Evolutionary conservation across 2,113 vertebrate genomes (phyloP), one percentile per base, ranked within the genome.

Genomic region (Gopherus evgoodei): DNA sequence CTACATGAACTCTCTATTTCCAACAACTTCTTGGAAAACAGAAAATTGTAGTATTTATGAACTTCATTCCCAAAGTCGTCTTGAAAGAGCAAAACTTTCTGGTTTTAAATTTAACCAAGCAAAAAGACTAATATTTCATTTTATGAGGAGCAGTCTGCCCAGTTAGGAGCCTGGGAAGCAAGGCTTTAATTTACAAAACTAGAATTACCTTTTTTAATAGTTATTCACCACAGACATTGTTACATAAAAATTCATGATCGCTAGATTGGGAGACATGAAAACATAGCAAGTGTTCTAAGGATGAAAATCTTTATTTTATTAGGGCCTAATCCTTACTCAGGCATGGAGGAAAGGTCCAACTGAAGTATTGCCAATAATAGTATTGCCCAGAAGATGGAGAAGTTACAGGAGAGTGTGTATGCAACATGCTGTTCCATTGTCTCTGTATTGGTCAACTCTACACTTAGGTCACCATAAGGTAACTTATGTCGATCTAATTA

Each of bases 71-170:
- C 57, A 52, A 47, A 3, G 5, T 84, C 10, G 2, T 93, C 85
- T 50, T 84, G n/a, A 29, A 57, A 31, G 0, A 4, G 8, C 25
- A 79, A 78, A 79, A 5, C 2, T 94, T 86, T 69, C 9, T 85
- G 54, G 16, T 31, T 6, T 83, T 92, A 38, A 38, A 42, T 94
- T 84, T 9, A 11, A 72, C 38, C 69, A 72, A n/a, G 59, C 1
- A 62, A 52, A 22, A n/a, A 4, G n/a, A 9, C 22, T 78, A 16
- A 69, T 81, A 0, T 0, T n/a, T 65, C 62, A 38, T 78, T 91
- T 65, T 85, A 8, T 0, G 0, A 79, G 86, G 25, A 86, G 81
- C 21, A 89, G 81, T 53, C 47, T 47, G n/a, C 44, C 83, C 27
- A 52, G 0, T 69, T 94, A 54, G 72, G 72, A 75, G 38, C 19